Evolutionary conservation across 2,113 vertebrate species (phyloP), one percentile per base, ranked within the genome.

Genomic region (Cynoglossus semilaevis): DNA sequence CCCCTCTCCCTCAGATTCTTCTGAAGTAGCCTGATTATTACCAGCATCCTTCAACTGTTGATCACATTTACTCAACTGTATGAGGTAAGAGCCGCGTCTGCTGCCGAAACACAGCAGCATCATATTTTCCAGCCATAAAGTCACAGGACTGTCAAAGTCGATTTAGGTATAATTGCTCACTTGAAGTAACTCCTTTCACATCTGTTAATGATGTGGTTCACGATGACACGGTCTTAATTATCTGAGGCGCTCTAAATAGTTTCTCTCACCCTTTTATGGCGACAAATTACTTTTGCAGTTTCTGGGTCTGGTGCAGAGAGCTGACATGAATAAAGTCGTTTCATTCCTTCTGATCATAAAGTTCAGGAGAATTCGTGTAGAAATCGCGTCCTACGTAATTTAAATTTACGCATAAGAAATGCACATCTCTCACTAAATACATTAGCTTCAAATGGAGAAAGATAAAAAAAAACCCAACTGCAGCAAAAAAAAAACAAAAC

Each of bases 51-150:
- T 19, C 63, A 52, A 34, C 37, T 57, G 51, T 57, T 66, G 22
- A 72, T 63, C 37, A 53, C 51, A 51, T 54, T 47, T 37, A 51
- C 29, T 70, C 19, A 41, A 61, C 68, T 67, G 40, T 36, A 56
- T 85, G 70, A 80, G 61, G 59, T 69, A 59, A 77, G 48, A 72
- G 76, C 64, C 70, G 66, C 58, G 61, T 66, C 44, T 59, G 19
- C 35, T 72, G 45, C 46, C 12, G 46, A n/a, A 34, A 22, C 9
- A n/a, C 29, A 16, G 18, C 67, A 62, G 75, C 74, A 73, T 81
- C 77, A 81, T 0, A 76, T 72, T 82, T 87, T 76, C 74, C 68
- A 58, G 46, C 43, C 45, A 75, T 60, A 71, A 74, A 81, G 50
- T 59, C 43, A 42, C 15, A 35, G 15, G 13, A 53, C 22, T 50